These are phyloP conservation scores for Montifringilla adamsi DNA, from an alignment of 2,113 vertebrate species.

Conservation along the genomic window DNA sequence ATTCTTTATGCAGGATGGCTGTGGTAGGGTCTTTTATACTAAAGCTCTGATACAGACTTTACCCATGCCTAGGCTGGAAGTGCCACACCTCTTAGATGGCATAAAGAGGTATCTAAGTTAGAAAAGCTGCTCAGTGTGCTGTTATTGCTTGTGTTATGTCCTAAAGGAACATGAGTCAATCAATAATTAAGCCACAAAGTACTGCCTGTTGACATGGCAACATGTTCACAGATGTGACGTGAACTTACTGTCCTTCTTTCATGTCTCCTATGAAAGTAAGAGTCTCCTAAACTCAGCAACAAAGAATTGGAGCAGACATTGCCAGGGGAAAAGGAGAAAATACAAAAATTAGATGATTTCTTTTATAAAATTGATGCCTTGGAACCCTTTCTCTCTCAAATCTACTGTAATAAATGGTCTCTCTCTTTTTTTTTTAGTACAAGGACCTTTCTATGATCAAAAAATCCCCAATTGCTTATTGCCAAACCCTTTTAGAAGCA, in stretches of 20 bases:
- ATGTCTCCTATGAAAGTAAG: constrained; percentile 55
- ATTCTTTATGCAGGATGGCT: neutral
- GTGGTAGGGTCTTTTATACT: neutral
- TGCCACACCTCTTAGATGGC: constrained; percentile 21
- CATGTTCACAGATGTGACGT: constrained; percentile 56
- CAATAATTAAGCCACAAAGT: constrained; percentile 71
- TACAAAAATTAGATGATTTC: neutral
- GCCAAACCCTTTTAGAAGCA: constrained; percentile 1
- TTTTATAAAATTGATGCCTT: neutral
- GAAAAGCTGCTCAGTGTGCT: constrained; percentile 50
- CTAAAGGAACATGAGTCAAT: constrained; percentile 73
- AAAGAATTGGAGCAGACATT: constrained; percentile 10
- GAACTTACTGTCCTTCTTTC: constrained; percentile 64
- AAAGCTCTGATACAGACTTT: neutral
- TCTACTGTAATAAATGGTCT: neutral
- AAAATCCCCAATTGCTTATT: constrained; percentile 12
- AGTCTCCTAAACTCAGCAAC: constrained; percentile 26
- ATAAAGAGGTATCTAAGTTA: constrained; percentile 36
- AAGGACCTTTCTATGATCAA: neutral
- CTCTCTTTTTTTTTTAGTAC: neutral
- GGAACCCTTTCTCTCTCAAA: neutral
- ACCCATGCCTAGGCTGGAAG: neutral
- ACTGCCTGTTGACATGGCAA: constrained; percentile 70
- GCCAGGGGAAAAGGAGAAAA: neutral
- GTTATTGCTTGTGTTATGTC: constrained; percentile 69